phyloP scores from a whole-genome alignment of 2,797 vertebrate species.

The Pelobates cultripes region DNA sequence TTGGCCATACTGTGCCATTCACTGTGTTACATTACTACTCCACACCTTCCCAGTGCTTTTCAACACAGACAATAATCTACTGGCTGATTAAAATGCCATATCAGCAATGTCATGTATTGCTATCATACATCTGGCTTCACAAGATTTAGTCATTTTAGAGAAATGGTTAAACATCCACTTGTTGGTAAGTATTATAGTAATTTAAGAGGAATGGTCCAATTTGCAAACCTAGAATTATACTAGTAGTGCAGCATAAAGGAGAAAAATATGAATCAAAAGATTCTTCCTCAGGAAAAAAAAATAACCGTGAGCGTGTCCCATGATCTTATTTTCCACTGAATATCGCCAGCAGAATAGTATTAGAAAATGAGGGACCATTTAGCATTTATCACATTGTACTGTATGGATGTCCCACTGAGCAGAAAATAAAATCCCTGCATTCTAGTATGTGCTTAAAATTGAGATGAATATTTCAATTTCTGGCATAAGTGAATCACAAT shows the following conservation, averaged over 20 bases:
- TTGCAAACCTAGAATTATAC: conserved; percentile 17
- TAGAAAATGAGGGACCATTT: conserved; percentile 23
- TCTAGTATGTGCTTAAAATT: conserved; percentile 8
- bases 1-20: too few relatives aligned
- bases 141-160: background rate
- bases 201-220: conserved; percentile 13
- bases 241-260: conserved; percentile 17
- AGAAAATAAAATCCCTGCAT: conserved; percentile 33
- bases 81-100: too few relatives aligned
- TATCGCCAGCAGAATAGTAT: conserved; percentile 15
- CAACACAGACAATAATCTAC: too few relatives aligned
- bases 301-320: conserved; percentile 27
- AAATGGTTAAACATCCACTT: background rate
- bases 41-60: too few relatives aligned
- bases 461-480: background rate
- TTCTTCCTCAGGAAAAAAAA: background rate
- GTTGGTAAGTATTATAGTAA: conserved; percentile 1
- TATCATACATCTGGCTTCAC: too few relatives aligned
- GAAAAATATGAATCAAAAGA: conserved; percentile 37
- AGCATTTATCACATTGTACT: conserved; percentile 35
- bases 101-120: too few relatives aligned
- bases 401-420: conserved; percentile 34
- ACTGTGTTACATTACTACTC: too few relatives aligned
- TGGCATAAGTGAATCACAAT: too few relatives aligned
- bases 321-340: conserved; percentile 32